Evolutionary conservation across 2,113 vertebrate species (phyloP).

Genomic region (Halcyon malimbica): DNA sequence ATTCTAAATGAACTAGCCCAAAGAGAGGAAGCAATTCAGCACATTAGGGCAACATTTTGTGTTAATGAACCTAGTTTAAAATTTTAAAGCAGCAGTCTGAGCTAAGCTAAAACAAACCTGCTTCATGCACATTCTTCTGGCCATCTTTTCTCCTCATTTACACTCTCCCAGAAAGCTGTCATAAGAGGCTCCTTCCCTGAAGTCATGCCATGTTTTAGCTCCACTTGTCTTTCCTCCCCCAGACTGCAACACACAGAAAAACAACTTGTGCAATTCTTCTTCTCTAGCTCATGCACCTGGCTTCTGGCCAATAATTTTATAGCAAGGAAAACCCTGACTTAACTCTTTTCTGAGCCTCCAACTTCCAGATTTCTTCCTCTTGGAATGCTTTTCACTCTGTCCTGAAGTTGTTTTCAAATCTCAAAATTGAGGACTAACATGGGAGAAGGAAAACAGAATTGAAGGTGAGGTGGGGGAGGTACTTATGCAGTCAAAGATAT

Average conservation of each 20-base stretch:
- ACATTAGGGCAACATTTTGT: neutral
- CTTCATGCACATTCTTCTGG: constrained; percentile 22
- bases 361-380: neutral
- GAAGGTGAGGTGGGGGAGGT: neutral
- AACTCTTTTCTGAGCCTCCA: constrained; percentile 20
- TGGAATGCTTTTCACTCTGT: neutral
- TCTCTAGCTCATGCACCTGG: neutral
- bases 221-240: constrained; percentile 2
- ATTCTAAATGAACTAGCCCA: neutral
- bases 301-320: constrained; percentile 6
- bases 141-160: constrained; percentile 34
- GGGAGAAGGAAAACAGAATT: neutral
- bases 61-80: constrained; percentile 29
- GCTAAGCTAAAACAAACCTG: constrained; percentile 40
- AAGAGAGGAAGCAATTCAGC: neutral
- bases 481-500: neutral
- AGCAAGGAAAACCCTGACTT: constrained; percentile 14
- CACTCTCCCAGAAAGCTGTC: constrained; percentile 47
- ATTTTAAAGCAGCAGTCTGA: neutral
- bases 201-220: constrained; percentile 28
- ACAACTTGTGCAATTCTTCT: constrained; percentile 19
- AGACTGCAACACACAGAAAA: constrained; percentile 26
- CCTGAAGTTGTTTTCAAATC: neutral
- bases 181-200: constrained; percentile 41
- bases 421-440: neutral